Evolutionary conservation across 2,797 vertebrate genomes (phyloP), one percentile per base, ranked within the genome.

Genomic region (Catamblyrhynchus diadema): DNA sequence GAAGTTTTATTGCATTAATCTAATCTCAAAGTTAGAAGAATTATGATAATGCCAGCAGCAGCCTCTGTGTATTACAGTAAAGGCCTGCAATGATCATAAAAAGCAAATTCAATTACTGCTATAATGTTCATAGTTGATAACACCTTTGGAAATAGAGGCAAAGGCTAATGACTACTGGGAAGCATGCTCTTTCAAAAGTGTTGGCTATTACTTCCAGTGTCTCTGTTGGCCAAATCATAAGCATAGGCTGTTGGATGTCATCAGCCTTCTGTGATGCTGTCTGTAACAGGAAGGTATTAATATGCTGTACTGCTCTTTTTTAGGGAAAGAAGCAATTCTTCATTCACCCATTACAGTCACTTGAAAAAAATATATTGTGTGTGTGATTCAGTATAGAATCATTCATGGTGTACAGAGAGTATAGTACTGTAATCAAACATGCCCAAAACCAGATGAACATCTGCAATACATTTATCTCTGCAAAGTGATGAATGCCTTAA

Each of bases 1-100:
- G 59, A 81, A 71, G 69, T 77, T 95, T 93, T 94, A 96, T 75
- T 95, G 79, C 92, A 42, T 83, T 96, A 87, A 91, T 97, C 86
- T 97, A 83, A 96, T 96, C 92, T 92, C 33, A 17, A 94, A 93
- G 62, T 72, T 93, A 88, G 65, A 84, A 84, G 90, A 94, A 78
- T 67, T 50, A 78, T 51, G 94, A 83, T 95, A 96, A 93, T 74
- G 42, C 59, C 28, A 86, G 61, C 47, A 74, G 71, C 81, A 45
- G 69, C 61, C 24, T 87, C 74, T 51, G 39, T 84, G 22, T 69
- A 50, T 85, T 90, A 73, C 86, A 74, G 53, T 88, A 89, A 95
- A 90, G 73, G 37, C 65, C 79, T 82, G 79, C 81, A 80, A 77
- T 86, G 79, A 90, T 81, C 81, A 87, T 97, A 96, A 95, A 96